These are phyloP conservation scores for Wiebesia pumilae DNA, from an alignment of 1,140 invertebrate genomes.

Conservation along the genomic window DNA sequence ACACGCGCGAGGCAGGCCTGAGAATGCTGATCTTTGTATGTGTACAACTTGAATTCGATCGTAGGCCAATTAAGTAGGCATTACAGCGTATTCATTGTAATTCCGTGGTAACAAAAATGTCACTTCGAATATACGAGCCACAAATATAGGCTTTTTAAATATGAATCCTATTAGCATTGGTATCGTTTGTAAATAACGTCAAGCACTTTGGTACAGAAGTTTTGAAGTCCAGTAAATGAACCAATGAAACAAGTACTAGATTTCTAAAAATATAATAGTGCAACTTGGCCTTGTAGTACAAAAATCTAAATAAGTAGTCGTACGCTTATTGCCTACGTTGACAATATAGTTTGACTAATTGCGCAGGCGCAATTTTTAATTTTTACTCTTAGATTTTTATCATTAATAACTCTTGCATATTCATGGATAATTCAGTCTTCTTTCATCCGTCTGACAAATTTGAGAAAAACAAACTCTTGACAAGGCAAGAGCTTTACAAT, in stretches of 20 bases:
- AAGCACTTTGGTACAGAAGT: not conserved
- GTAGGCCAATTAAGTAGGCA: conserved; percentile 46
- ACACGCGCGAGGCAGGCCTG: not conserved
- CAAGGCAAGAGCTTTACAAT: conserved; percentile 40
- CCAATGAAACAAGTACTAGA: conserved; percentile 8
- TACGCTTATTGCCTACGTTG: conserved; percentile 66
- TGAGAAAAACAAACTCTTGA: not conserved
- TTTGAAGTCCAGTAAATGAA: conserved; percentile 10
- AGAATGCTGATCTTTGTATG: not conserved
- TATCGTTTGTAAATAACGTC: conserved; percentile 24
- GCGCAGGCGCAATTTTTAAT: conserved; percentile 64
- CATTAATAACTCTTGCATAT: not conserved
- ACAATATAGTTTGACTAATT: conserved; percentile 64
- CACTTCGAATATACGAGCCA: not conserved
- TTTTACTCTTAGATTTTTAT: conserved; percentile 26
- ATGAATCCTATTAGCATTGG: not conserved
- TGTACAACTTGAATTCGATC: not conserved
- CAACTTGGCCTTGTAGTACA: conserved; percentile 65
- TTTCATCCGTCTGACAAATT: conserved; percentile 27
- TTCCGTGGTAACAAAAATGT: not conserved
- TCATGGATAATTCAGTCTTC: conserved; percentile 22
- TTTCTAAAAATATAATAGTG: conserved; percentile 54
- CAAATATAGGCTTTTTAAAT: not conserved
- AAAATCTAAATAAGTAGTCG: conserved; percentile 56
- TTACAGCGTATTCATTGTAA: conserved; percentile 1